These are phyloP conservation scores for Agelaius tricolor DNA, from an alignment of 2,113 vertebrate genomes.

Conservation along the genomic window DNA sequence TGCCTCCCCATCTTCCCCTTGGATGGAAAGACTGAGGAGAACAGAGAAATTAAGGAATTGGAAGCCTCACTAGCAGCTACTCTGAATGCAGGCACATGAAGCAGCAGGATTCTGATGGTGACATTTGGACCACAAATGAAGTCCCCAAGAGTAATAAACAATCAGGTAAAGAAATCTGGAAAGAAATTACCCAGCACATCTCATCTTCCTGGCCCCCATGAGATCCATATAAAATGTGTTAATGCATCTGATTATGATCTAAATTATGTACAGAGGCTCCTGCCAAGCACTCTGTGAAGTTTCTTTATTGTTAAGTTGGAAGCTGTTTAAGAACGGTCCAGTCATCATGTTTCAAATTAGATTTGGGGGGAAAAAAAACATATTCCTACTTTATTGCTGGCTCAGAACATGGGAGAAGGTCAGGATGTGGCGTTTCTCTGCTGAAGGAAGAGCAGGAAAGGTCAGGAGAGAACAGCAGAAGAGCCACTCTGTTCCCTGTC, in stretches of 20 bases:
- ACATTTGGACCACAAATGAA: conserved; percentile 49
- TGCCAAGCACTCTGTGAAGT: conserved; percentile 55
- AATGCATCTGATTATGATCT: conserved; percentile 68
- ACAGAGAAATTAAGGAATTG: not conserved
- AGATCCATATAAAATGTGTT: conserved; percentile 64
- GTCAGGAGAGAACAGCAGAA: not conserved
- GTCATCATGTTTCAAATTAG: conserved; percentile 56
- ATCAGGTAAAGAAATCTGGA: conserved; percentile 58
- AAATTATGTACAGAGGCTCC: conserved; percentile 55
- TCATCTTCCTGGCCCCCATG: not conserved
- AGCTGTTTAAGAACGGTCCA: conserved; percentile 33
- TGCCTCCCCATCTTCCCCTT: not conserved
- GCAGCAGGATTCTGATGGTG: conserved; percentile 25
- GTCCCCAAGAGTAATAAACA: conserved; percentile 51
- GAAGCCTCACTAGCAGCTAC: not conserved
- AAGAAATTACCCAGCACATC: conserved; percentile 65
- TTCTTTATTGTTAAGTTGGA: conserved; percentile 50
- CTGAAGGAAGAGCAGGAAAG: too few relatives aligned
- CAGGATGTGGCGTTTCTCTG: not conserved
- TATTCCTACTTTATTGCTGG: not conserved
- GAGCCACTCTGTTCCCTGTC: not conserved
- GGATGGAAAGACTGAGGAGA: not conserved
- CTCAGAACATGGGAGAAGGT: not conserved
- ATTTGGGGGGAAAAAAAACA: not conserved
- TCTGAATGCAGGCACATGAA: conserved; percentile 26